Percentiles rank a stretch among this genome's conserved stretches.
phyloP scores from a whole-genome alignment of 2,888 invertebrate species.

The Conistra vaccinii region DNA sequence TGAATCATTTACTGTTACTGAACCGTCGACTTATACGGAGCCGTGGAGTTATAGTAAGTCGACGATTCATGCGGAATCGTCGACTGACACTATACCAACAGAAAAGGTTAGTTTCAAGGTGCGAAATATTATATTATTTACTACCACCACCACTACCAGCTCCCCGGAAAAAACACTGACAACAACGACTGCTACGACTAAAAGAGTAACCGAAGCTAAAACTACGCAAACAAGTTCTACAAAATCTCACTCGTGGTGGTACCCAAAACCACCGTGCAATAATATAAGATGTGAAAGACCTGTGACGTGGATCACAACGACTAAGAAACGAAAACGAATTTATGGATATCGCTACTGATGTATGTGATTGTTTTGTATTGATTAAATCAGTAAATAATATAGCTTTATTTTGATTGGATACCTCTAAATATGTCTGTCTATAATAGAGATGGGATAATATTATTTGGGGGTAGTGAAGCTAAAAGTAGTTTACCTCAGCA shows the following conservation, averaged over 20 bases:
- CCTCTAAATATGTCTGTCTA: neutral
- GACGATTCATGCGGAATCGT: neutral
- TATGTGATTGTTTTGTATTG: conserved; percentile 12
- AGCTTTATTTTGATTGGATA: neutral
- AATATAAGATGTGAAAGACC: conserved; percentile 68
- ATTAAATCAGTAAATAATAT: conserved; percentile 23
- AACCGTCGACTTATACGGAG: neutral
- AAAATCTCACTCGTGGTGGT: conserved; percentile 49
- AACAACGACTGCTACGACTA: neutral
- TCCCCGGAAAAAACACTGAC: neutral
- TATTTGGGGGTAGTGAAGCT: neutral
- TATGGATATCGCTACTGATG: conserved; percentile 40
- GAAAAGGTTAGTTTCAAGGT: neutral
- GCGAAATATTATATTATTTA: too few species aligned
- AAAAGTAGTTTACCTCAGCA: too few species aligned
- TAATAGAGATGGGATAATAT: too few species aligned
- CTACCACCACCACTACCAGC: neutral
- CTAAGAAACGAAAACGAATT: conserved; percentile 26
- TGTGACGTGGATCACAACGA: conserved; percentile 64
- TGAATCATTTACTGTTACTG: neutral
- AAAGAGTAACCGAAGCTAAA: neutral
- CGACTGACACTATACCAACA: neutral
- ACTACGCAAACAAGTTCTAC: conserved; percentile 6
- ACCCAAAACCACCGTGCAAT: conserved; percentile 54
- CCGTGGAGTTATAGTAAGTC: neutral